Evolutionary conservation across 2,888 invertebrate genomes (phyloP).

Genomic region (Oscheius sp.): DNA sequence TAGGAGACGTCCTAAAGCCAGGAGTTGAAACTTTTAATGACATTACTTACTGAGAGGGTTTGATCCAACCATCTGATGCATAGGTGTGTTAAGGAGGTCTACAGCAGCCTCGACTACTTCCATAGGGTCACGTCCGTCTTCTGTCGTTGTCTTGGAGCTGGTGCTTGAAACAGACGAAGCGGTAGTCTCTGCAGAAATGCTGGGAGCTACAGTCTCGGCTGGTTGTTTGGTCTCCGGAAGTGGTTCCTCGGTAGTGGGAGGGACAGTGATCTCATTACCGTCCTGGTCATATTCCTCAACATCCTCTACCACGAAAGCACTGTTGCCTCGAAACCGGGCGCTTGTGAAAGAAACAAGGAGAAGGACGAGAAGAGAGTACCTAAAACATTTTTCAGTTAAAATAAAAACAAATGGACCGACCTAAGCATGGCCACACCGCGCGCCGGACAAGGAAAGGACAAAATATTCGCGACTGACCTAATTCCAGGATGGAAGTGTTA

Average conservation of each 20-base stretch:
- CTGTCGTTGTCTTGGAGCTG: not conserved
- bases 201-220: not conserved
- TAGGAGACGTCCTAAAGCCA: conserved; percentile 19
- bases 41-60: conserved; percentile 28
- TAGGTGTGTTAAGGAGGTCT: conserved; percentile 34
- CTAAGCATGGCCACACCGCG: conserved; percentile 28
- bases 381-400: not conserved
- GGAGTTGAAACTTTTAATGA: not conserved
- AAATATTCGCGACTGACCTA: conserved; percentile 29
- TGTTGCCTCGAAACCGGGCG: conserved; percentile 28
- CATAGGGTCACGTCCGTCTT: conserved; percentile 27
- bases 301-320: conserved; percentile 33
- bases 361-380: not conserved
- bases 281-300: conserved; percentile 24
- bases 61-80: conserved; percentile 33
- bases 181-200: not conserved
- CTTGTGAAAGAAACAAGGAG: not conserved
- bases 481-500: conserved; percentile 32
- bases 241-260: not conserved
- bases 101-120: conserved; percentile 37
- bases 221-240: not conserved
- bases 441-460: conserved; percentile 22
- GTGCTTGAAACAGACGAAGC: not conserved
- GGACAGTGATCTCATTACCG: not conserved
- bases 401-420: conserved; percentile 1